Percentiles rank a stretch among this genome's conserved stretches.
Conservation (phyloP, 92 coral and sea anemone genomes). For the Parazoanthus atlanticus region DNA sequence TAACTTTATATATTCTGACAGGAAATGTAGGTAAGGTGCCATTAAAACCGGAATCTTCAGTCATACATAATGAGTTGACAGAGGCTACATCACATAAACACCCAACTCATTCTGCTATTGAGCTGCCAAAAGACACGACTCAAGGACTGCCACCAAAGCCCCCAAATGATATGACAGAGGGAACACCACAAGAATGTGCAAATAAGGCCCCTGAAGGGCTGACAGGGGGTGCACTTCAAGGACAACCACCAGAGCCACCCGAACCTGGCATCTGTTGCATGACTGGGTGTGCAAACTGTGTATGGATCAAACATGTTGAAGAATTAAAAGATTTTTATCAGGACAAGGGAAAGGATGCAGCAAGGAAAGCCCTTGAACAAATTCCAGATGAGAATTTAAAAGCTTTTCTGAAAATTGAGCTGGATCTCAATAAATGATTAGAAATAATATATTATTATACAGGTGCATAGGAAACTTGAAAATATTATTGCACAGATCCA, state of each 20-base stretch:
- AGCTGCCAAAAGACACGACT: not conserved
- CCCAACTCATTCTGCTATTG: conserved; percentile 61
- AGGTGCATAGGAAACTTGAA: too few species aligned
- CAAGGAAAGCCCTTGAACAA: conserved; percentile 76
- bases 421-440: conserved; percentile 50
- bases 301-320: conserved; percentile 88
- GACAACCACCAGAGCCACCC: conserved; percentile 80
- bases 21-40: conserved; percentile 1
- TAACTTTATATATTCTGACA: not conserved
- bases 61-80: not conserved
- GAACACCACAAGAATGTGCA: not conserved
- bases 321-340: conserved; percentile 71
- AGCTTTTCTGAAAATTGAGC: conserved; percentile 77
- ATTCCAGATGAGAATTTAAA: conserved; percentile 88
- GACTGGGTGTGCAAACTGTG: conserved; percentile 99
- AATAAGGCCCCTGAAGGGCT: not conserved
- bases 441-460: too few species aligned
- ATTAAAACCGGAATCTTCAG: not conserved
- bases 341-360: conserved; percentile 62
- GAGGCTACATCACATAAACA: not conserved
- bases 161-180: not conserved
- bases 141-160: conserved; percentile 30
- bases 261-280: conserved; percentile 91
- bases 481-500: too few species aligned
- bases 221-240: not conserved